Evolutionary conservation across 2,113 vertebrate species (phyloP), one percentile per base, ranked within the genome.

Genomic region (Scopus umbretta): DNA sequence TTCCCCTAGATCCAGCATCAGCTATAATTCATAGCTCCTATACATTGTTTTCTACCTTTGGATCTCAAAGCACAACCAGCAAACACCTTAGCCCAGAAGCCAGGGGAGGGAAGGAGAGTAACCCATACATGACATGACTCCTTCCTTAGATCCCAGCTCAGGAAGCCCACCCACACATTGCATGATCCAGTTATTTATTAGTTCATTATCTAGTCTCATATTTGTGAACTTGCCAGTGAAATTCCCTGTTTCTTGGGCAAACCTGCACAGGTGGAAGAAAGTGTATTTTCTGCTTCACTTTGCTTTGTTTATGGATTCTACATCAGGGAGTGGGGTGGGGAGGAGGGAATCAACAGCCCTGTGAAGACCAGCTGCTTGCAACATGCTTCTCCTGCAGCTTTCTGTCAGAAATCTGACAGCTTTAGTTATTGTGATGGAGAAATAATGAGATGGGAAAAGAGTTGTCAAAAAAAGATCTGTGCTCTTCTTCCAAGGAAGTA

Each of bases 361-460:
- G 53, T 70, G 70, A 92, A 45, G 79, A 86, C 74, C 66, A 91
- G 89, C 74, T 90, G 86, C 81, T 91, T 90, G 67, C n/a, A 96
- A 59, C 90, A 86, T 91, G 86, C 59, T 91, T 92, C 23, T 58
- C 85, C 90, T 95, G 94, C 76, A 90, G 74, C 43, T 91, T 83
- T 79, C 90, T 0, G 2, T 94, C 76, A 88, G 93, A 88, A 95
- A 92, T 71, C 74, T 95, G 92, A 95, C 95, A 96, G 90, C 67
- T 97, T 96, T 85, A 87, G 80, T 94, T 95, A 92, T 63, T 84
- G 90, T 95, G 95, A 89, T 90, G 86, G 83, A 72, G 90, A 95
- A 96, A 95, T 97, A 96, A 97, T 71, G 73, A 96, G 68, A 83
- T 89, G 97, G 95, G 95, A 96, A 97, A 92, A 97, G 76, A 89